Conservation (phyloP, 2,888 invertebrate species). For the Nasonovia ribisnigri region DNA sequence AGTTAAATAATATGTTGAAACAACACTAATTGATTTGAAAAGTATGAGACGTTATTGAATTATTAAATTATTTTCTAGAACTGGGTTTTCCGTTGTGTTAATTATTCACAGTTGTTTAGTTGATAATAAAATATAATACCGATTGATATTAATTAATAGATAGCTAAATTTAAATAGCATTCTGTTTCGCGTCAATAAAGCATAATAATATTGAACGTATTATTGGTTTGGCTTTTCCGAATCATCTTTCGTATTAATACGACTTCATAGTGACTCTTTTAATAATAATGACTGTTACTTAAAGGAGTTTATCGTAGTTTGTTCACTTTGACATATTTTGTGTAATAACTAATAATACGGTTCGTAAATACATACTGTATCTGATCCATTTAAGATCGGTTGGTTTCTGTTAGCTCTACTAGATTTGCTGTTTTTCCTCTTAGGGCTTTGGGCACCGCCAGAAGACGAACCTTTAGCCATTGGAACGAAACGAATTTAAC, state of each 20-base stretch:
- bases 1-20: background rate
- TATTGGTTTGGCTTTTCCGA: background rate
- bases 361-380: conserved; percentile 30
- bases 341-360: background rate
- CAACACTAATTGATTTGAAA: background rate
- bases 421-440: conserved; percentile 16
- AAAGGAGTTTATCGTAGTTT: background rate
- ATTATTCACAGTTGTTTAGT: background rate
- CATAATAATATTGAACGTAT: background rate
- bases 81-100: background rate
- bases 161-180: background rate
- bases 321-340: background rate
- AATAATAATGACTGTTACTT: background rate
- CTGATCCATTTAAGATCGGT: background rate
- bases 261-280: background rate
- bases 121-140: background rate
- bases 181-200: background rate
- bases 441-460: background rate
- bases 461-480: conserved; percentile 36
- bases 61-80: background rate
- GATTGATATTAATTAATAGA: background rate
- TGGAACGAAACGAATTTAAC: background rate
- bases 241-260: background rate
- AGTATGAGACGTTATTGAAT: background rate
- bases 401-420: conserved; percentile 15